Conservation (phyloP, 2,888 invertebrate genomes). For the Hedya salicella region DNA sequence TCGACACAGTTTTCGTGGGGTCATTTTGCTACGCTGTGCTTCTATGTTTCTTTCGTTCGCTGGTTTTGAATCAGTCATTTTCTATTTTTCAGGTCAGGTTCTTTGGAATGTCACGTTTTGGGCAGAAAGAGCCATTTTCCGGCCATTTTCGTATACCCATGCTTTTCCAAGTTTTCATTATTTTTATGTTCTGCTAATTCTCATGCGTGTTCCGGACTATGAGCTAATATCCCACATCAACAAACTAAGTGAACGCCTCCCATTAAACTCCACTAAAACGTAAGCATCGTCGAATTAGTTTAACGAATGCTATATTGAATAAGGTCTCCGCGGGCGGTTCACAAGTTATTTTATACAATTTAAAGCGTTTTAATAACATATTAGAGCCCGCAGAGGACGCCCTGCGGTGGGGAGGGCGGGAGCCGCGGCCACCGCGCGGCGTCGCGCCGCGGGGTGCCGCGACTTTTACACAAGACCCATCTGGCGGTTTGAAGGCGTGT, state of each 20-base stretch:
- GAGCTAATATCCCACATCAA: constrained; percentile 5
- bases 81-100: no score
- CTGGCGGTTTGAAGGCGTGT: constrained; percentile 52
- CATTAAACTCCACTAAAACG: constrained; percentile 27
- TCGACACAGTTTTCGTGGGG: no score
- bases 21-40: no score
- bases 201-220: no score
- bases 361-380: constrained; percentile 64
- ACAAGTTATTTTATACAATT: constrained; percentile 53
- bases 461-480: constrained; percentile 48
- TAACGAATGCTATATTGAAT: constrained; percentile 43
- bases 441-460: constrained; percentile 56
- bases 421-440: constrained; percentile 48
- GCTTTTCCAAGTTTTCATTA: no score
- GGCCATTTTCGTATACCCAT: no score
- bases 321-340: constrained; percentile 53
- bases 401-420: constrained; percentile 69
- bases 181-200: no score
- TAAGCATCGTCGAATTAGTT: constrained; percentile 35
- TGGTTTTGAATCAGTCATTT: no score
- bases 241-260: constrained; percentile 23
- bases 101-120: no score
- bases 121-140: no score
- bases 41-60: no score
- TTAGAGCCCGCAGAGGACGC: constrained; percentile 73